Evolutionary conservation across 2,797 vertebrate species (phyloP).

Genomic region (Masticophis lateralis): DNA sequence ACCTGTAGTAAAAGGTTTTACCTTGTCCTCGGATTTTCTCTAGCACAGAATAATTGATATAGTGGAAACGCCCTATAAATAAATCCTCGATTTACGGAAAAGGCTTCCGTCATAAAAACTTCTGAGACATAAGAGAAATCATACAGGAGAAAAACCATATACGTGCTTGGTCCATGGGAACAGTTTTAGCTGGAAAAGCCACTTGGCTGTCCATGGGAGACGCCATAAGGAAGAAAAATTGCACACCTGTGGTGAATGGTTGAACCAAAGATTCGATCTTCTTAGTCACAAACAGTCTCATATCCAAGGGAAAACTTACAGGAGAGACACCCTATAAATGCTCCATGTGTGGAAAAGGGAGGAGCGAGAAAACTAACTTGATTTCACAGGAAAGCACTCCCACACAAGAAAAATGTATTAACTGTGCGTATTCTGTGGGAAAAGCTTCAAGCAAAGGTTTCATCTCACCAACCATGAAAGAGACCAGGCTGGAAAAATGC

Average conservation of each 20-base stretch:
- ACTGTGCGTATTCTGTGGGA: slow-evolving; percentile 53
- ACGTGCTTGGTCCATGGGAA: slow-evolving; percentile 54
- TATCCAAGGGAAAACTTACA: slow-evolving; percentile 35
- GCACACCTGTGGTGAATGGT: slow-evolving; percentile 57
- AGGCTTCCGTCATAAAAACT: slow-evolving; percentile 61
- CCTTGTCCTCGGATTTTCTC: slow-evolving; percentile 52
- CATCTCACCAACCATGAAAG: slow-evolving; percentile 56
- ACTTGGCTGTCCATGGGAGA: slow-evolving; percentile 33
- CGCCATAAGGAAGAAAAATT: slow-evolving; percentile 57
- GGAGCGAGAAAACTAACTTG: slow-evolving; percentile 47
- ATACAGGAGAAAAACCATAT: slow-evolving; percentile 54
- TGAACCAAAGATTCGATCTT: slow-evolving; percentile 59
- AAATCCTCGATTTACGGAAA: slow-evolving; percentile 59
- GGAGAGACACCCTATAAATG: slow-evolving; percentile 57
- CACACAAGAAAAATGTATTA: slow-evolving; percentile 53
- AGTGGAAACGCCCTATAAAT: slow-evolving; percentile 58
- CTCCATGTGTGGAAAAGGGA: slow-evolving; percentile 52
- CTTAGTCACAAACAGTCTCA: slow-evolving; percentile 46
- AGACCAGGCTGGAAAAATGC: slow-evolving; percentile 59
- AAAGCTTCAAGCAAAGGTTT: slow-evolving; percentile 58
- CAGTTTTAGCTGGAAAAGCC: slow-evolving; percentile 40
- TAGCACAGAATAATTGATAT: slow-evolving; percentile 59
- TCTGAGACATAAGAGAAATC: slow-evolving; percentile 48
- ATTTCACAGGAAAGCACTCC: slow-evolving; percentile 47
- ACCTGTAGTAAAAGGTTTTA: slow-evolving; percentile 59